phyloP scores from a whole-genome alignment of 35 echinoderm and acorn worm species.

The Lytechinus variegatus region DNA sequence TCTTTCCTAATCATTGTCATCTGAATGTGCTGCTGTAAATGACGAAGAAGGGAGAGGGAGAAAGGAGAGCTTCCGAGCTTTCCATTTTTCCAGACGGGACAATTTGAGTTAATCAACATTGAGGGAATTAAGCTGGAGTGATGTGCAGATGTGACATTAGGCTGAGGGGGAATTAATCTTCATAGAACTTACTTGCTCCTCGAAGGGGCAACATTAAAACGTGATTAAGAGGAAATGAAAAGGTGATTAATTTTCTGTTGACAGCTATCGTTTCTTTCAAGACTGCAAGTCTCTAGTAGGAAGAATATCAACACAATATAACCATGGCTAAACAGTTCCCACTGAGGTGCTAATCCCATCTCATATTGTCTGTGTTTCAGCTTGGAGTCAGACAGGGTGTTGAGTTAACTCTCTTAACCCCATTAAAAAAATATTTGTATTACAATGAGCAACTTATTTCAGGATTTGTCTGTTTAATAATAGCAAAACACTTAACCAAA shows the following conservation, averaged over 20 bases:
- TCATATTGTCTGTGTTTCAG: background rate
- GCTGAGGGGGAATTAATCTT: background rate
- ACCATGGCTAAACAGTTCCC: background rate
- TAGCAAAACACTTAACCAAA: too few relatives aligned
- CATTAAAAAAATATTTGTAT: too few relatives aligned
- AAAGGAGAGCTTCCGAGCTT: background rate
- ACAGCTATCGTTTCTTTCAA: background rate
- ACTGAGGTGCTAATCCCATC: background rate
- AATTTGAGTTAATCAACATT: slow-evolving; percentile 6
- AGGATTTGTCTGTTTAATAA: too few relatives aligned
- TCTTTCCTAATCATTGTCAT: slow-evolving; percentile 23
- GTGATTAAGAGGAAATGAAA: slow-evolving; percentile 40
- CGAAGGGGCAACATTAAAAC: background rate
- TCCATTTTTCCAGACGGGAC: slow-evolving; percentile 33
- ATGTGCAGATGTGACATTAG: slow-evolving; percentile 29
- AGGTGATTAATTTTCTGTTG: slow-evolving; percentile 45
- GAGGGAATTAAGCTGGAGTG: slow-evolving; percentile 12
- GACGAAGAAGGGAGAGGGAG: background rate
- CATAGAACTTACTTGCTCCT: background rate
- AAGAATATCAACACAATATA: background rate
- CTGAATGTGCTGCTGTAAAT: background rate
- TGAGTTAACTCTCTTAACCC: too few relatives aligned
- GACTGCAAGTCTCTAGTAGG: background rate
- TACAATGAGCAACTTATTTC: too few relatives aligned
- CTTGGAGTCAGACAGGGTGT: too few relatives aligned